Evolutionary conservation across 2,888 invertebrate genomes (phyloP), one percentile per base, ranked within the genome.

Genomic region (Agapostemon virescens): DNA sequence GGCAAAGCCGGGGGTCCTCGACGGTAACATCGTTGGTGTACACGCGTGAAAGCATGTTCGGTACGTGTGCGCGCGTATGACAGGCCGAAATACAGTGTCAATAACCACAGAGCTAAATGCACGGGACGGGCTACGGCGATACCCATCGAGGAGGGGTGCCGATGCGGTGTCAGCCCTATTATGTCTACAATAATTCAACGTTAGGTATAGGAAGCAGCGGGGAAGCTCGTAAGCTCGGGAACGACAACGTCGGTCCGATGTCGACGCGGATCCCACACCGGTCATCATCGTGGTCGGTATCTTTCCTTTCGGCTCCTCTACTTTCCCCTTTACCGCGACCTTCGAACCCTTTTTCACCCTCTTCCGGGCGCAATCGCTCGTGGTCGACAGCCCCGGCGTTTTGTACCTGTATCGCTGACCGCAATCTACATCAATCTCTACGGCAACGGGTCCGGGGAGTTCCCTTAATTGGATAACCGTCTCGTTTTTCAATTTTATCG

Each of bases 131-230:
- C 61, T 82, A 76, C 73, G 80, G 72, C 70, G 78, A 84, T 82
- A 79, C 64, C 55, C 75, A 76, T 68, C 71, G 81, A 33, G 55
- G 76, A 67, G 74, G 83, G 85, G 83, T 74, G 83, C 80, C 84
- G 83, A 81, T 85, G 84, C 85, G 81, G 81, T 83, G 87, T 84
- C 85, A 84, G 84, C 83, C 81, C 83, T 87, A 86, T 87, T 87
- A 87, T 87, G 84, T 80, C 79, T 82, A 87, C 83, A 72, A 87
- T 87, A 87, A 87, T 87, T 87, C 87, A 83, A 86, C 78, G 85
- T 81, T 86, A 49, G 49, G 49, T 49, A 78, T 80, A 79, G 63
- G 77, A 75, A 73, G 78, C 52, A 74, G 49, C 72, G 61, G 49
- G 49, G 61, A 71, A 70, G 79, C 58, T 77, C 74, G 63, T 63